Evolutionary conservation across 2,113 vertebrate genomes (phyloP).

Genomic region (Laticauda laticaudata): DNA sequence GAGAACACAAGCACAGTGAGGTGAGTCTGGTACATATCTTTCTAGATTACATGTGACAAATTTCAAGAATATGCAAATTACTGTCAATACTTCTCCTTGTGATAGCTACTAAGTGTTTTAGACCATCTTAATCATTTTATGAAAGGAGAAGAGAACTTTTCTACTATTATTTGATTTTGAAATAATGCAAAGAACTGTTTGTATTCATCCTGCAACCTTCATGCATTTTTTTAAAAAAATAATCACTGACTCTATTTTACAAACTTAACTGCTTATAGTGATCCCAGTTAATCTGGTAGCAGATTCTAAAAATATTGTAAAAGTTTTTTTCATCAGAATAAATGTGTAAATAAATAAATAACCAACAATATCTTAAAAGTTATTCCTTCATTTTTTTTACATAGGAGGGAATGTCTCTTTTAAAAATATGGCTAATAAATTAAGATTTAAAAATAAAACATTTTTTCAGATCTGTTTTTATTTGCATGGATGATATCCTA

Average conservation of each 20-base stretch:
- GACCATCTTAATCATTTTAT: background rate
- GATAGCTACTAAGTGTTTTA: background rate
- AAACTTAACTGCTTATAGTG: background rate
- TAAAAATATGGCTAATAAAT: background rate
- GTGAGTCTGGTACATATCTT: conserved; percentile 63
- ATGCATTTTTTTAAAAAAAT: background rate
- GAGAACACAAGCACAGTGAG: conserved; percentile 82
- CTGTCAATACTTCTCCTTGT: background rate
- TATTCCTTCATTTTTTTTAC: background rate
- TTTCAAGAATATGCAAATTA: background rate
- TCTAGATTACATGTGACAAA: background rate
- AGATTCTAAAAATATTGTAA: background rate
- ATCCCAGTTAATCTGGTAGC: background rate
- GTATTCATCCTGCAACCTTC: background rate
- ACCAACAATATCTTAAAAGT: background rate
- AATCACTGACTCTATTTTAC: background rate
- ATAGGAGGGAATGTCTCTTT: background rate
- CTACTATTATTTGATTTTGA: background rate
- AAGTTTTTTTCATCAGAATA: background rate
- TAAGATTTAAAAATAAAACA: background rate
- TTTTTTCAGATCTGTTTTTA: background rate
- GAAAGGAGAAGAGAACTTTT: background rate
- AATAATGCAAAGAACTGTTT: background rate
- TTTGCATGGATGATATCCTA: background rate
- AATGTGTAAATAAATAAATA: background rate